Percentiles rank a stretch among this genome's conserved stretches.
Evolutionary conservation across 2,888 invertebrate species (phyloP).

Genomic region (Pandemis cinnamomeana): DNA sequence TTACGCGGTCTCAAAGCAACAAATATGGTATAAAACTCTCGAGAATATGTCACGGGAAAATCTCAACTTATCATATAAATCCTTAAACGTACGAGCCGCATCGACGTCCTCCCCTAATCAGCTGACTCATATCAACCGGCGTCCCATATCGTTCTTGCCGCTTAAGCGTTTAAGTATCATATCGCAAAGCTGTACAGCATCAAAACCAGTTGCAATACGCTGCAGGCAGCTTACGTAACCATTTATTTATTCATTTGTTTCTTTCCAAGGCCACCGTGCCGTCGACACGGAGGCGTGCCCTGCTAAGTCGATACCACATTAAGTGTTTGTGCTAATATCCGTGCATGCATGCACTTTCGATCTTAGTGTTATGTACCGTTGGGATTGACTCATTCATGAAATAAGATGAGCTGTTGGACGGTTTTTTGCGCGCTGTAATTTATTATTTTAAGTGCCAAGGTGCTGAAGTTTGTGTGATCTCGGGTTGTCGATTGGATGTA

Average conservation of each 20-base stretch:
- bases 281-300: constrained; percentile 31
- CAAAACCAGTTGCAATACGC: constrained; percentile 37
- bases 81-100: constrained; percentile 4
- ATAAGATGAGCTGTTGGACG: background rate
- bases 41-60: background rate
- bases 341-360: constrained; percentile 40
- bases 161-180: constrained; percentile 3
- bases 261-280: constrained; percentile 34
- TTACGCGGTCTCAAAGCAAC: background rate
- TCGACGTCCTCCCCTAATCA: constrained; percentile 19
- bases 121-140: constrained; percentile 12
- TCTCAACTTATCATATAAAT: constrained; percentile 6
- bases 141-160: background rate
- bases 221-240: constrained; percentile 40
- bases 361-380: constrained; percentile 23
- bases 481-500: too few relatives aligned
- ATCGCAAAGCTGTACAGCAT: constrained; percentile 2
- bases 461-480: background rate
- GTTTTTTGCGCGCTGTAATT: constrained; percentile 1
- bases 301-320: constrained; percentile 34
- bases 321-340: constrained; percentile 29
- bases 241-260: constrained; percentile 26
- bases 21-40: background rate
- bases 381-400: constrained; percentile 26
- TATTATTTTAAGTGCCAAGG: constrained; percentile 18